These are phyloP conservation scores for Diabrotica balteata DNA, from an alignment of 2,888 invertebrate species.

Conservation along the genomic window DNA sequence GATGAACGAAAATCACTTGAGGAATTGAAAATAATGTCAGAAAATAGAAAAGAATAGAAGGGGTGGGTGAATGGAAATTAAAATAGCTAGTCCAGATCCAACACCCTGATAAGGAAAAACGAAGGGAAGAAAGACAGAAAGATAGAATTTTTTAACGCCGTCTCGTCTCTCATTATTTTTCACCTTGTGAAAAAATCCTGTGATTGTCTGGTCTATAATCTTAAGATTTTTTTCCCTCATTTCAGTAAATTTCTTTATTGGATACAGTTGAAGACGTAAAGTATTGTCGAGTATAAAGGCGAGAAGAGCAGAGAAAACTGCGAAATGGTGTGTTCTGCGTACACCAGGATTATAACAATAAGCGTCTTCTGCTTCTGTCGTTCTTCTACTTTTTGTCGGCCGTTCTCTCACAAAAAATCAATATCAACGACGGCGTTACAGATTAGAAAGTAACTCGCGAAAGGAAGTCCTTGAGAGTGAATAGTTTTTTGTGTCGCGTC, in stretches of 20 bases:
- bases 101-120: too few species aligned
- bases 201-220: neutral
- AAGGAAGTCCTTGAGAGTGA: neutral
- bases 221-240: neutral
- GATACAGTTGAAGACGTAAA: neutral
- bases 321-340: too few species aligned
- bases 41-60: too few species aligned
- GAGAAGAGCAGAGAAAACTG: too few species aligned
- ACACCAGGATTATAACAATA: neutral
- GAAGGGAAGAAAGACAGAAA: too few species aligned
- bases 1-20: too few species aligned
- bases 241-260: neutral
- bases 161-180: too few species aligned
- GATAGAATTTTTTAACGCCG: too few species aligned
- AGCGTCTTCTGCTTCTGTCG: neutral
- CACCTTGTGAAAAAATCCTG: too few species aligned
- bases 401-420: slow-evolving; percentile 24
- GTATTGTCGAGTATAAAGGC: neutral
- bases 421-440: slow-evolving; percentile 3
- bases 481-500: slow-evolving; percentile 2
- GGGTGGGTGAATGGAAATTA: too few species aligned
- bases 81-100: too few species aligned
- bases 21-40: too few species aligned
- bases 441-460: slow-evolving; percentile 5
- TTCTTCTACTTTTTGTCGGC: slow-evolving; percentile 9